Conservation (phyloP, 2,888 invertebrate genomes). For the Eulithis prunata region DNA sequence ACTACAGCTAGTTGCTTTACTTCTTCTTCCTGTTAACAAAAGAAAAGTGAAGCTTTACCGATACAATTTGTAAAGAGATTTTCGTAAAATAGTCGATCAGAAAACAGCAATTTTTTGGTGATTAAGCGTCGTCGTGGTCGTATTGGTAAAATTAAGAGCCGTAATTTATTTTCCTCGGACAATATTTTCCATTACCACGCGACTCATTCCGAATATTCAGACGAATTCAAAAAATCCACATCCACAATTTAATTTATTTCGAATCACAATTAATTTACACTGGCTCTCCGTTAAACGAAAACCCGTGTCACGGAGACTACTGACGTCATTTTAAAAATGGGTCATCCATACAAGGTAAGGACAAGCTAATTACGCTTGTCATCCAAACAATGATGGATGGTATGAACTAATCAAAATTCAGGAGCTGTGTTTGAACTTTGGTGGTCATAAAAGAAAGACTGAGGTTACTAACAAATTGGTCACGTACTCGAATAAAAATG, state of each 20-base stretch:
- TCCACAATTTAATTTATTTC: slow-evolving; percentile 25
- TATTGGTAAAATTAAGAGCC: no score
- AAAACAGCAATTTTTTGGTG: no score
- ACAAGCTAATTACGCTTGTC: slow-evolving; percentile 72
- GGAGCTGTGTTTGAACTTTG: slow-evolving; percentile 72
- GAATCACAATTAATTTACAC: slow-evolving; percentile 22
- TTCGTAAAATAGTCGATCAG: no score
- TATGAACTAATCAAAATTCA: slow-evolving; percentile 74
- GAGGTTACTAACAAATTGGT: slow-evolving; percentile 40
- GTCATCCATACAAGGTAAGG: slow-evolving; percentile 64
- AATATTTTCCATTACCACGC: no score
- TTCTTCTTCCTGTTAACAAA: slow-evolving; percentile 55
- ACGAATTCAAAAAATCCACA: slow-evolving; percentile 6
- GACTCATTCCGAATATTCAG: slow-evolving; percentile 1
- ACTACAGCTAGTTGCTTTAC: slow-evolving; percentile 74
- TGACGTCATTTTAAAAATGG: slow-evolving; percentile 59
- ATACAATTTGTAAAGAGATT: no score
- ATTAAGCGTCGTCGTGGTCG: no score
- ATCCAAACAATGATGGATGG: slow-evolving; percentile 71
- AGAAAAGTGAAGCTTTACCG: not conserved
- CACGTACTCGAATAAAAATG: slow-evolving; percentile 42
- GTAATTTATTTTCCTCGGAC: no score
- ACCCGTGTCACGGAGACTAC: slow-evolving; percentile 44
- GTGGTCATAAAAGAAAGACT: slow-evolving; percentile 52
- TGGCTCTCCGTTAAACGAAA: slow-evolving; percentile 32